Evolutionary conservation across 2,888 invertebrate species (phyloP).

Genomic region (Prostheceraeus crozeri): DNA sequence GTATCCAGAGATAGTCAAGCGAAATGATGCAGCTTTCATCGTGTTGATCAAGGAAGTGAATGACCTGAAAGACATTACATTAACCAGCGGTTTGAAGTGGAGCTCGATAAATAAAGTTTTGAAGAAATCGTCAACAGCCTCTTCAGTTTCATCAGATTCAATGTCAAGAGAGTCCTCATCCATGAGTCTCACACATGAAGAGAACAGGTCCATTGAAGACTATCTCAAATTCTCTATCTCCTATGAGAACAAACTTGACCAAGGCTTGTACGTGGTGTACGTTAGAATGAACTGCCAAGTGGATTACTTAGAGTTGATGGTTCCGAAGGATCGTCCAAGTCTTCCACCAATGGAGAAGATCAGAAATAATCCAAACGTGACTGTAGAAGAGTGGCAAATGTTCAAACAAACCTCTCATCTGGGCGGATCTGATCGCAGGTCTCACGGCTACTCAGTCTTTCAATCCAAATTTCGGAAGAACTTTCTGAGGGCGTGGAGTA

Average conservation of each 20-base stretch:
- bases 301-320: constrained; percentile 83
- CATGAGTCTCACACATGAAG: no score
- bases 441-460: no score
- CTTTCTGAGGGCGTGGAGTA: no score
- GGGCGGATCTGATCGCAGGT: no score
- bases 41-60: constrained; percentile 71
- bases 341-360: constrained; percentile 86
- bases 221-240: constrained; percentile 10
- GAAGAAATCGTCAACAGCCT: no score
- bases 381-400: constrained; percentile 68
- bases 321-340: constrained; percentile 83
- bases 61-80: constrained; percentile 70
- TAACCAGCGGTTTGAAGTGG: constrained; percentile 78
- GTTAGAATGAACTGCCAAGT: constrained; percentile 91
- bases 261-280: constrained; percentile 88
- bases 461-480: no score
- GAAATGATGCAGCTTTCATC: constrained; percentile 72
- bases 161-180: no score
- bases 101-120: constrained; percentile 76
- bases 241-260: constrained; percentile 66
- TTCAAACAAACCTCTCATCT: no score
- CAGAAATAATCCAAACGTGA: constrained; percentile 87
- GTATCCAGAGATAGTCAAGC: constrained; percentile 79
- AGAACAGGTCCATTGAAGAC: constrained; percentile 25
- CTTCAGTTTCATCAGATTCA: no score